phyloP scores from a whole-genome alignment of 2,113 vertebrate genomes.

The Carollia perspicillata region DNA sequence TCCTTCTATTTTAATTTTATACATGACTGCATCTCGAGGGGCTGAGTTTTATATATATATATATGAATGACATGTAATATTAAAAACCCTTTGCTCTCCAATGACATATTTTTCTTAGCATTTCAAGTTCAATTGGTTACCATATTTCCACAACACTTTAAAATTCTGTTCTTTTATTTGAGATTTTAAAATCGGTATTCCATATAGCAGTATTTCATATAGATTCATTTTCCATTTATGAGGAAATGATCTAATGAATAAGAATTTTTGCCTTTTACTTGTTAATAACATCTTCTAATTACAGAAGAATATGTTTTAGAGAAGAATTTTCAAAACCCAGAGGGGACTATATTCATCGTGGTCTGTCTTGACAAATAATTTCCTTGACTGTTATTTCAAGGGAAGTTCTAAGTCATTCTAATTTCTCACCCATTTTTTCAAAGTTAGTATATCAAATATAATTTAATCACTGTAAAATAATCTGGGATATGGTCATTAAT shows the following conservation, averaged over 20 bases:
- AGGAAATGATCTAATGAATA: background rate
- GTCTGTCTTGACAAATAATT: slow-evolving; percentile 18
- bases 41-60: background rate
- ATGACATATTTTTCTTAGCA: background rate
- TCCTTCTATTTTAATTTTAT: background rate
- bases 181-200: background rate
- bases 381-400: slow-evolving; percentile 21
- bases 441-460: background rate
- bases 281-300: background rate
- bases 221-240: background rate
- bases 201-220: background rate
- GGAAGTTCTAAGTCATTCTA: background rate
- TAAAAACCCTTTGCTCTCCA: background rate
- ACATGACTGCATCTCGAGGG: background rate
- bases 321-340: background rate
- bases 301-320: background rate
- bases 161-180: background rate
- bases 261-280: background rate
- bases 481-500: background rate
- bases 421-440: background rate
- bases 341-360: background rate
- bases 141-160: background rate
- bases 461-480: slow-evolving; percentile 22
- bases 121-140: slow-evolving; percentile 19
- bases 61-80: background rate